A percentile compares a stretch with the other conserved stretches of the same genome.
These are phyloP conservation scores for Seriola quinqueradiata DNA, from an alignment of 2,113 vertebrate species.

Conservation along the genomic window DNA sequence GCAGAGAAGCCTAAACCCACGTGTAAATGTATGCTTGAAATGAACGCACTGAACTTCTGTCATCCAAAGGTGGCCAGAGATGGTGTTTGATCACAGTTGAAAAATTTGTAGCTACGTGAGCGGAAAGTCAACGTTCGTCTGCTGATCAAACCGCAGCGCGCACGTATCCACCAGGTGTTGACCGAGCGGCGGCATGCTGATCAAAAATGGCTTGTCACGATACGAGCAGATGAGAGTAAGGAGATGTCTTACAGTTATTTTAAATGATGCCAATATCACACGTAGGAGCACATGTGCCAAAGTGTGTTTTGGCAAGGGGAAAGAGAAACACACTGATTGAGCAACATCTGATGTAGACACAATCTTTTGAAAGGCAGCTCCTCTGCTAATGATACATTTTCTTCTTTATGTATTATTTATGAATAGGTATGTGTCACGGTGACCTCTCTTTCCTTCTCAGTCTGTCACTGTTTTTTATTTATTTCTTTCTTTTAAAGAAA, in stretches of 20 bases:
- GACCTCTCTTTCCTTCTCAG: conserved; percentile 15
- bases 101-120: conserved; percentile 17
- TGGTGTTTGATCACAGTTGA: conserved; percentile 41
- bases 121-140: not conserved
- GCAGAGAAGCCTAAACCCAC: conserved; percentile 3
- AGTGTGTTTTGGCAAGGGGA: not conserved
- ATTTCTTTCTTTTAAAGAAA: not conserved
- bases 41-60: not conserved
- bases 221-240: not conserved
- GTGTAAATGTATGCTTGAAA: conserved; percentile 26
- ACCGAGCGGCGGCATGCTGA: not conserved
- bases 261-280: not conserved
- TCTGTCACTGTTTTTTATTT: not conserved
- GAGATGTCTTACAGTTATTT: not conserved
- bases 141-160: conserved; percentile 26
- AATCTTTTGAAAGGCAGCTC: not conserved
- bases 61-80: conserved; percentile 25
- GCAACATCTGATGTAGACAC: not conserved
- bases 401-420: not conserved
- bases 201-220: not conserved
- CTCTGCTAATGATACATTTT: not conserved
- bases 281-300: not conserved
- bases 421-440: not conserved
- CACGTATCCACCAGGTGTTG: not conserved
- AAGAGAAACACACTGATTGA: not conserved